Conservation (phyloP, 2,113 vertebrate species). For the Atlantisia rogersi region DNA sequence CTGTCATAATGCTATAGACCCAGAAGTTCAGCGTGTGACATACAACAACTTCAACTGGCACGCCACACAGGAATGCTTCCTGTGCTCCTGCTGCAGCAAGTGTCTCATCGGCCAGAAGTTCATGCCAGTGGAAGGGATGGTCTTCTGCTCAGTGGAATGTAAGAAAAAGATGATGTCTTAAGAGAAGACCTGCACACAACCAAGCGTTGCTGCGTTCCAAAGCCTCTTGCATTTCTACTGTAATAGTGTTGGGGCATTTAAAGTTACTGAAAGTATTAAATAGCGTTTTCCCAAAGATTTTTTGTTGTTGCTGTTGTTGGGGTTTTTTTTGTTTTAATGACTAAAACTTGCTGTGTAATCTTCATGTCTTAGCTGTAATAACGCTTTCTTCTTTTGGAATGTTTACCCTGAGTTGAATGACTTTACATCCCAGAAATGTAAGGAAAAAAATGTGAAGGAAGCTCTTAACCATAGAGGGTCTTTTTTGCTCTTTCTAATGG, state of each 20-base stretch:
- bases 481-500: background rate
- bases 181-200: background rate
- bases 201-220: conserved; percentile 40
- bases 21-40: conserved; percentile 92
- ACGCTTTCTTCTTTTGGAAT: background rate
- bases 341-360: background rate
- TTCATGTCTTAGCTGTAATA: background rate
- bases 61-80: conserved; percentile 86
- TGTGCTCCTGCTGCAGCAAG: conserved; percentile 92
- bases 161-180: conserved; percentile 88
- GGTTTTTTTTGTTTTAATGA: background rate
- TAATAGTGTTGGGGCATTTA: conserved; percentile 38
- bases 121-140: conserved; percentile 88
- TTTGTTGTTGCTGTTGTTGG: background rate
- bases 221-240: conserved; percentile 71
- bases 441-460: background rate
- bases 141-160: conserved; percentile 94
- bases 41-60: conserved; percentile 95
- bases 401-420: background rate
- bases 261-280: conserved; percentile 37
- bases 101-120: conserved; percentile 93
- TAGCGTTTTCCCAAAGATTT: conserved; percentile 63
- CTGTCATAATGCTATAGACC: conserved; percentile 89
- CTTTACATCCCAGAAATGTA: background rate
- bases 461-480: background rate